Evolutionary conservation across 2,797 vertebrate species (phyloP).

Genomic region (Catostomus latipinnis): DNA sequence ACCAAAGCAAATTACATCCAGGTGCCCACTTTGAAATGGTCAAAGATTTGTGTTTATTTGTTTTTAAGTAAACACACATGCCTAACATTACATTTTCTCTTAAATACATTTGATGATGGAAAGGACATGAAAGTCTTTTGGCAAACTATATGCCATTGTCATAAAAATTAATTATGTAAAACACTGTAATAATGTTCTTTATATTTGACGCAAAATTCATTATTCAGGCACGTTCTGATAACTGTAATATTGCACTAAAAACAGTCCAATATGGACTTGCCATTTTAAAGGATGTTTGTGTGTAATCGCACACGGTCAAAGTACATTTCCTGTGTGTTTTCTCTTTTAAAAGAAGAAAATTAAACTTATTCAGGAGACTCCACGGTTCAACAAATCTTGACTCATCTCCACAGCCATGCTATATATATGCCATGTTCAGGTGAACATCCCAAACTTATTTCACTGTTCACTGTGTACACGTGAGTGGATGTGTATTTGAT

Average conservation of each 20-base stretch:
- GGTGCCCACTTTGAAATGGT: neutral
- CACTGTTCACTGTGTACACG: neutral
- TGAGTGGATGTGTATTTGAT: neutral
- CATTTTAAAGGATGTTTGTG: slow-evolving; percentile 2
- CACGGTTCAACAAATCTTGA: neutral
- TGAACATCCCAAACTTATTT: neutral
- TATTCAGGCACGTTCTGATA: neutral
- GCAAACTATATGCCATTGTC: neutral
- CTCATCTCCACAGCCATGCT: neutral
- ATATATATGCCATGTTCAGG: neutral
- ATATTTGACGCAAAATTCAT: neutral
- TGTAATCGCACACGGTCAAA: slow-evolving; percentile 2
- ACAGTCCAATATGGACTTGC: slow-evolving; percentile 38
- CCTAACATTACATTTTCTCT: neutral
- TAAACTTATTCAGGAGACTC: neutral
- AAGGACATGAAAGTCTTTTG: neutral
- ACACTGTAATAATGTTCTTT: neutral
- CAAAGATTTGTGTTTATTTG: no score
- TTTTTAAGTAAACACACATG: neutral
- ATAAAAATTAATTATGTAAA: neutral
- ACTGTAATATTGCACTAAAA: neutral
- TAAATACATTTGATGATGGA: neutral
- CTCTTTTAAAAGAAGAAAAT: neutral
- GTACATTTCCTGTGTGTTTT: neutral
- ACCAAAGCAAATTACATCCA: neutral